Evolutionary conservation across 2,888 invertebrate genomes (phyloP).

Genomic region (Noctua janthina): DNA sequence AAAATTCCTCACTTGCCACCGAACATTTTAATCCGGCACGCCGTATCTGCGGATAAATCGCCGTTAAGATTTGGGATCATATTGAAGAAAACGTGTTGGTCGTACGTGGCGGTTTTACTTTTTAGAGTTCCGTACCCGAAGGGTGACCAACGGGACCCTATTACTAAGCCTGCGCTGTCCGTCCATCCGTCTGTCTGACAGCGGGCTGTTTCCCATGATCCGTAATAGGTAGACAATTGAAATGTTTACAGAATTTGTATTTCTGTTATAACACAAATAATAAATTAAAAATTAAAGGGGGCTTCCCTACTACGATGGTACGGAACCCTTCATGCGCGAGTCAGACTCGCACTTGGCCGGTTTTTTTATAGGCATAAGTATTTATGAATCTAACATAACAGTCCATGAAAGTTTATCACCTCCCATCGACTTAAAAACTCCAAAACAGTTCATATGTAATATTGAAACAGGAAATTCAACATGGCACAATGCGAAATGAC

Average conservation of each 20-base stretch:
- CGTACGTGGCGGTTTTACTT: conserved; percentile 16
- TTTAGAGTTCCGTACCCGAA: neutral
- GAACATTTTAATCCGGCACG: conserved; percentile 28
- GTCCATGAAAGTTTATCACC: neutral
- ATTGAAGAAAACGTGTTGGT: conserved; percentile 24
- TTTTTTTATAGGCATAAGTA: too few relatives aligned
- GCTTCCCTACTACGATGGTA: too few relatives aligned
- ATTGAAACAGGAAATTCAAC: neutral
- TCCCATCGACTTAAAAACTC: neutral
- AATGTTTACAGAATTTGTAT: too few relatives aligned
- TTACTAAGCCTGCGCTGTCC: too few relatives aligned
- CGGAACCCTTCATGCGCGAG: too few relatives aligned
- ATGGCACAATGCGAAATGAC: neutral
- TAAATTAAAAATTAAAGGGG: too few relatives aligned
- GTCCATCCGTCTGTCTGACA: too few relatives aligned
- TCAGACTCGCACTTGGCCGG: too few relatives aligned
- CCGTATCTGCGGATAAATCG: conserved; percentile 23
- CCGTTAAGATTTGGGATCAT: conserved; percentile 20
- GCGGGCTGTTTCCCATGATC: too few relatives aligned
- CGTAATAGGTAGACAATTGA: too few relatives aligned
- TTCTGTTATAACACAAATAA: too few relatives aligned
- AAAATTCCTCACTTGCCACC: conserved; percentile 11
- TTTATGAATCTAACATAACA: neutral
- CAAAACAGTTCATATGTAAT: neutral
- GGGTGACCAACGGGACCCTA: too few relatives aligned